Evolutionary conservation across 2,113 vertebrate species (phyloP).

Genomic region (Caracal caracal): DNA sequence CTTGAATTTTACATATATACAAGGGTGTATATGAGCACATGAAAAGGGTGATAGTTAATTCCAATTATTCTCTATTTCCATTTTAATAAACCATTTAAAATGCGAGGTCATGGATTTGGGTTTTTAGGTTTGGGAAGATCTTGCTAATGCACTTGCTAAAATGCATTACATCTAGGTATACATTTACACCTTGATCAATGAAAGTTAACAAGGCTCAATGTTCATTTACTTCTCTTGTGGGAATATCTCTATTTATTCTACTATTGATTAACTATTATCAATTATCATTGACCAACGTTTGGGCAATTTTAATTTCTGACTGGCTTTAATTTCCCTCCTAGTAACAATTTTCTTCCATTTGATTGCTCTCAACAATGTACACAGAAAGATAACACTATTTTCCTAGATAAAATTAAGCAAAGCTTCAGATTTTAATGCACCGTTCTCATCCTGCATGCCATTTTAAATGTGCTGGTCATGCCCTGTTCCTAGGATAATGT

Average conservation of each 20-base stretch:
- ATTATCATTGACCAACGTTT: neutral
- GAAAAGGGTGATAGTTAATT: neutral
- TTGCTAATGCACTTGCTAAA: neutral
- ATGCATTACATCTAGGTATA: constrained; percentile 9
- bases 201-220: constrained; percentile 40
- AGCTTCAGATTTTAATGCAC: neutral
- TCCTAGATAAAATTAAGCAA: neutral
- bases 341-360: neutral
- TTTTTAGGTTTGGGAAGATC: constrained; percentile 10
- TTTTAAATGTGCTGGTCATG: neutral
- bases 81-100: constrained; percentile 50
- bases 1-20: neutral
- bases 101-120: neutral
- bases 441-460: neutral
- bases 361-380: neutral
- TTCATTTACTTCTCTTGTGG: neutral
- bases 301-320: neutral
- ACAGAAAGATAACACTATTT: neutral
- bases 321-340: neutral
- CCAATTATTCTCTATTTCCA: neutral
- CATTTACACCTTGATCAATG: constrained; percentile 36
- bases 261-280: neutral
- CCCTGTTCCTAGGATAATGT: neutral
- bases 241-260: neutral
- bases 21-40: neutral